Percentiles rank a stretch among this genome's conserved stretches.
These are phyloP conservation scores for Nesometra sesokonis DNA, from an alignment of 35 echinoderm and acorn worm species.

Conservation along the genomic window DNA sequence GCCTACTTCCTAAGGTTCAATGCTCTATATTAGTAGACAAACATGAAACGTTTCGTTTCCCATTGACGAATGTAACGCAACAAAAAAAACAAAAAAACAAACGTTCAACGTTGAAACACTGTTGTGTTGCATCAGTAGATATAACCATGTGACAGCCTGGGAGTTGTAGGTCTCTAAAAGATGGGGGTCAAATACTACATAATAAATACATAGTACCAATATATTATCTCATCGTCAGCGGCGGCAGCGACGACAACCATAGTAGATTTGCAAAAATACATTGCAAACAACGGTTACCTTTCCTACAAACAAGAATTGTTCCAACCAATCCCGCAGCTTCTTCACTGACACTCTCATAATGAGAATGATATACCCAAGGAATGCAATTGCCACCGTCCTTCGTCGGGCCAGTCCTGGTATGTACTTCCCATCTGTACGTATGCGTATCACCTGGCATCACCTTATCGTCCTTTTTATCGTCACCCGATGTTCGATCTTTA, in stretches of 20 bases:
- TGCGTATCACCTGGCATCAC: slow-evolving; percentile 50
- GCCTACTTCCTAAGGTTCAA: no score
- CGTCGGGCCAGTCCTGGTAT: slow-evolving; percentile 39
- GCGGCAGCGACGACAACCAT: no score
- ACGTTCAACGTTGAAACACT: no score
- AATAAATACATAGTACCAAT: no score
- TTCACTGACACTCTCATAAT: slow-evolving; percentile 30
- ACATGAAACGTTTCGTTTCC: no score
- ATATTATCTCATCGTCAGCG: no score
- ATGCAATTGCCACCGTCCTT: slow-evolving; percentile 45
- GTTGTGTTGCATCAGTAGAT: no score
- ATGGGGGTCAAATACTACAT: no score
- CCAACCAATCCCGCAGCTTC: slow-evolving; percentile 50
- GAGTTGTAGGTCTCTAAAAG: no score
- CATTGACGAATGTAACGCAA: not conserved
- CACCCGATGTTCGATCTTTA: slow-evolving; percentile 34
- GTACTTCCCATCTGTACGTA: slow-evolving; percentile 48
- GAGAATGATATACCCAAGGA: slow-evolving; percentile 76
- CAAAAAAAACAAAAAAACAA: no score
- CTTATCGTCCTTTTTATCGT: slow-evolving; percentile 49
- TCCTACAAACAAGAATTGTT: slow-evolving; percentile 45
- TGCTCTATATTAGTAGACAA: no score
- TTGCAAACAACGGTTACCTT: slow-evolving; percentile 15
- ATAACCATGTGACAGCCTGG: no score
- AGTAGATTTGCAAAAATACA: not conserved